phyloP scores from a whole-genome alignment of 2,888 invertebrate species.

The Neuroscelio doddi region DNA sequence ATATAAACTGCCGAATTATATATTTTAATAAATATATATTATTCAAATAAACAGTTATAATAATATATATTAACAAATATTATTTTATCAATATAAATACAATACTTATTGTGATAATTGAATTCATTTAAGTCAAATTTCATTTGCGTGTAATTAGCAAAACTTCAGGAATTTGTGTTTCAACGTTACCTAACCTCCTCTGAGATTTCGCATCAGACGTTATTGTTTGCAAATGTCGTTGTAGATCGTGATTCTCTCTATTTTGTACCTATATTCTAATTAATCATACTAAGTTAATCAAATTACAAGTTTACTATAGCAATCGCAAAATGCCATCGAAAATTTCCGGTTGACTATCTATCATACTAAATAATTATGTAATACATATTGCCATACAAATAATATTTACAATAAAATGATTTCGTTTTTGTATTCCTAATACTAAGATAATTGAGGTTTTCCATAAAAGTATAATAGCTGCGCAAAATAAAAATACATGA shows the following conservation, averaged over 20 bases:
- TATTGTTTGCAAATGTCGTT: constrained; percentile 32
- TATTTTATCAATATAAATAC: too few relatives aligned
- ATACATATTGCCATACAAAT: too few relatives aligned
- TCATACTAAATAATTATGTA: constrained; percentile 11
- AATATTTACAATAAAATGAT: too few relatives aligned
- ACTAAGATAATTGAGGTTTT: too few relatives aligned
- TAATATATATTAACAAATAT: too few relatives aligned
- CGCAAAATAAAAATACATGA: too few relatives aligned
- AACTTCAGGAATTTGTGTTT: constrained; percentile 30
- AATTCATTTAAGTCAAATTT: constrained; percentile 20
- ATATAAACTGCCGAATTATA: too few relatives aligned
- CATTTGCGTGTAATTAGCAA: constrained; percentile 20
- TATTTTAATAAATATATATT: too few relatives aligned
- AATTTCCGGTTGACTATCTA: constrained; percentile 22
- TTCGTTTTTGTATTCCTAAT: too few relatives aligned
- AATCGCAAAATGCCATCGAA: constrained; percentile 22
- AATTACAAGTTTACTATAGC: constrained; percentile 22
- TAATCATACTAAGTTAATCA: constrained; percentile 31
- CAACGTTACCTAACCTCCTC: constrained; percentile 28
- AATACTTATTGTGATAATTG: not conserved
- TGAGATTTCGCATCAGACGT: constrained; percentile 30
- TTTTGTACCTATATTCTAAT: constrained; percentile 31
- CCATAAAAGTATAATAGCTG: too few relatives aligned
- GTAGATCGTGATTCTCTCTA: constrained; percentile 31
- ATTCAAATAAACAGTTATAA: too few relatives aligned